Percentiles rank a stretch among this genome's conserved stretches.
Conservation (phyloP, 2,113 vertebrate species). For the Brachirus orientalis region DNA sequence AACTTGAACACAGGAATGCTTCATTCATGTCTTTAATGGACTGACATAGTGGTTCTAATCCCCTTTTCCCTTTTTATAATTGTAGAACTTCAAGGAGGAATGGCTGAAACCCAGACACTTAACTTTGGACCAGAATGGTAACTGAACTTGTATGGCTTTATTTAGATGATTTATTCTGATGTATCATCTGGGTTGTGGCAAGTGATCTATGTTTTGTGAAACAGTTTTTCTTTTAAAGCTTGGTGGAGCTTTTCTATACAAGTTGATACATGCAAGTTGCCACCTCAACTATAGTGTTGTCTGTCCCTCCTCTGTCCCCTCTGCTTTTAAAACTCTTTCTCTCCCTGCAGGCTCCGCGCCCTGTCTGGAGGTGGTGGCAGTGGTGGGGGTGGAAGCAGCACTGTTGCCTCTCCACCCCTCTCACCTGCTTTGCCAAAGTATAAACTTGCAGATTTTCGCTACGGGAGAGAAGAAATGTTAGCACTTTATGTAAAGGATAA, state of each 20-base stretch:
- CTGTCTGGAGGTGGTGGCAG: conserved; percentile 89
- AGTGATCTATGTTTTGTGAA: conserved; percentile 26
- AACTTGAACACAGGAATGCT: neutral
- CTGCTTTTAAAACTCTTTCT: conserved; percentile 25
- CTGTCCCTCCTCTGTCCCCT: conserved; percentile 11
- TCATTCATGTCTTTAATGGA: neutral
- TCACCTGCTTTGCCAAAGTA: conserved; percentile 98
- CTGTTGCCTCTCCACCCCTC: conserved; percentile 93
- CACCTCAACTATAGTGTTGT: conserved; percentile 4
- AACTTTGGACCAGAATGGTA: conserved; percentile 99
- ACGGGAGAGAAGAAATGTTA: conserved; percentile 99
- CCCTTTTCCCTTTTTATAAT: conserved; percentile 52
- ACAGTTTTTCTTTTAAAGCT: conserved; percentile 20
- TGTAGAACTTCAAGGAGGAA: conserved; percentile 86
- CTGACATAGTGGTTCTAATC: conserved; percentile 1
- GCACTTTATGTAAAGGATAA: conserved; percentile 99
- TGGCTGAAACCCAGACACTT: conserved; percentile 99
- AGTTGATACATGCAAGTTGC: conserved; percentile 39
- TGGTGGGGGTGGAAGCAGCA: conserved; percentile 68
- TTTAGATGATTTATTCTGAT: conserved; percentile 2
- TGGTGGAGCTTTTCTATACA: neutral
- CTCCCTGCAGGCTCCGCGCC: conserved; percentile 90
- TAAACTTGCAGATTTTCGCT: conserved; percentile 98
- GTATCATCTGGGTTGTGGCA: neutral
- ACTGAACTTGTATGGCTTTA: conserved; percentile 61